Percentiles rank a stretch among this genome's conserved stretches.
These are phyloP conservation scores for Pomatostomus ruficeps DNA, from an alignment of 2,113 vertebrate species.

Conservation along the genomic window DNA sequence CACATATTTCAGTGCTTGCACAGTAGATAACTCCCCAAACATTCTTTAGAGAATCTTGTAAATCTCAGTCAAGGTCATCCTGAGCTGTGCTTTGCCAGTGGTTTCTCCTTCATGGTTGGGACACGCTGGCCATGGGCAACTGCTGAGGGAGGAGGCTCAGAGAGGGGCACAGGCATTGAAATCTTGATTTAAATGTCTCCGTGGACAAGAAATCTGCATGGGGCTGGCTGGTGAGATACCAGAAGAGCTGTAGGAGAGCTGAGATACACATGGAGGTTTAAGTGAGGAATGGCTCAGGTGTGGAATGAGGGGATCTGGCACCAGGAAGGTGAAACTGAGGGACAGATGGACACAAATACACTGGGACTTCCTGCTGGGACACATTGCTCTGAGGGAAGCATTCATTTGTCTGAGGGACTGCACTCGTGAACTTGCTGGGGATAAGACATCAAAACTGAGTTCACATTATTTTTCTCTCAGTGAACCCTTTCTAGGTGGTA, in stretches of 20 bases:
- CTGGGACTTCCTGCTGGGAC: neutral
- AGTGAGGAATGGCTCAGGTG: neutral
- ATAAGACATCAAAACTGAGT: neutral
- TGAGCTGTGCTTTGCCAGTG: neutral
- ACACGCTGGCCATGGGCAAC: neutral
- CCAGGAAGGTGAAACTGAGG: neutral
- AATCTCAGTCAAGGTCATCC: neutral
- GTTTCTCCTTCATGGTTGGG: neutral
- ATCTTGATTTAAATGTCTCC: neutral
- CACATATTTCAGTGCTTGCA: neutral
- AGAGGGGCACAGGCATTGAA: neutral
- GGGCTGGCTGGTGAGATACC: rapidly evolving
- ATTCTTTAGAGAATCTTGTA: neutral
- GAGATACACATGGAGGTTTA: neutral
- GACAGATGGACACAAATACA: neutral
- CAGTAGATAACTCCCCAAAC: neutral
- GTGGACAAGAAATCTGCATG: neutral
- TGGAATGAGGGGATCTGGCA: neutral
- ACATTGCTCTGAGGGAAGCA: neutral
- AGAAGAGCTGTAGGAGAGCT: neutral
- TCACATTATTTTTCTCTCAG: neutral
- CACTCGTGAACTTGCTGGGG: neutral
- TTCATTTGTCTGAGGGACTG: neutral
- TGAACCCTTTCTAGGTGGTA: neutral
- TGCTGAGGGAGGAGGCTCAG: neutral